Base-by-base conservation (phyloP, 2,797 vertebrate genomes). In the Coccyzus lansbergi region DNA sequence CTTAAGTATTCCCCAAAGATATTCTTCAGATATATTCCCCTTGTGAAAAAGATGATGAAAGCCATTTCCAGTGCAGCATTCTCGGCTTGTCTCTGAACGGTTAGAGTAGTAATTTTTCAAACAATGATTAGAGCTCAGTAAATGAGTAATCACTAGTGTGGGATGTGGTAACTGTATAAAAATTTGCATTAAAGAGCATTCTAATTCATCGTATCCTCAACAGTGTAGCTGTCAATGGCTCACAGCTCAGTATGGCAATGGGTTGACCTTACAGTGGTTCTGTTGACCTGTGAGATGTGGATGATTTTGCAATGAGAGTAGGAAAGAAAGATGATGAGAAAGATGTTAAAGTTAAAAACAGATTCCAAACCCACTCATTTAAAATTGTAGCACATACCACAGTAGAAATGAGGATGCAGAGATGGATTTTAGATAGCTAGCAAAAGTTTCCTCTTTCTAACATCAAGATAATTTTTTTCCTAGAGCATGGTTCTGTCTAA, bases 1-100 rank as follows among this genome's bases (percentile, higher is more conserved):
- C 82, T 92, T 72, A 84, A 58, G 49, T 90, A 42, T 49, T 96
- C 53, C 49, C 55, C 48, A 64, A 80, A 85, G 62, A 52, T 70
- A 48, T 28, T 83, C 44, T 25, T 75, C 53, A 75, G 25, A 60
- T 19, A 10, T 59, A 67, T 60, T 88, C 15, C 34, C 31, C 34
- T 55, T 83, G 38, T 83, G 81, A 77, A 80, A 82, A 40, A 60
- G 26, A 31, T 64, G 74, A 6, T 79, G 74, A 93, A 91, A 88
- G 24, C 19, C 58, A 34, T 93, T 91, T 83, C 34, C 38, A 92
- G 60, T 15, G 20, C 11, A 80, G n/a, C 7, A 10, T 38, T 74
- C 40, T 18, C 56, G 36, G 46, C 42, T 89, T 62, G 7, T 49
- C 33, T 76, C 49, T 52, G 62, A 71, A 52, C 65, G 42, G 38